Evolutionary conservation across 2,888 invertebrate genomes (phyloP).

Genomic region (Lithophane leautieri): DNA sequence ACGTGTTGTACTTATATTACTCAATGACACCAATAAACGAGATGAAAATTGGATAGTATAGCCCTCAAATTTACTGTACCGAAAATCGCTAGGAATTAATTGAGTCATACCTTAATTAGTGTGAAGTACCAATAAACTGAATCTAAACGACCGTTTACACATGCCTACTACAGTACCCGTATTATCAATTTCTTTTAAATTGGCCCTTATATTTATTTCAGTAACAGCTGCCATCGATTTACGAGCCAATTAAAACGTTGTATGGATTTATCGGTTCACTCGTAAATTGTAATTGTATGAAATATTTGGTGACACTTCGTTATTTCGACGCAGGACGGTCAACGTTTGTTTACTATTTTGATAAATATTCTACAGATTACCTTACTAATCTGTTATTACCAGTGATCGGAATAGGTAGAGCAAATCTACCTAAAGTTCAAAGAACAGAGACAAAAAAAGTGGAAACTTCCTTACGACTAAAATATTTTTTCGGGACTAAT

Average conservation of each 20-base stretch:
- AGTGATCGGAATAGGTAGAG: too few species aligned
- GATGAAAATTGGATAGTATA: constrained; percentile 25
- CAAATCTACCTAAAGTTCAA: too few species aligned
- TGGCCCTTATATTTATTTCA: constrained; percentile 83
- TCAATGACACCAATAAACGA: constrained; percentile 34
- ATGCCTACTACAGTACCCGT: constrained; percentile 74
- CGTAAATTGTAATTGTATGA: constrained; percentile 66
- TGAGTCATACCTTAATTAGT: constrained; percentile 61
- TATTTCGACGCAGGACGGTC: constrained; percentile 24
- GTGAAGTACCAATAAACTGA: constrained; percentile 66
- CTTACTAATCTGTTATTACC: constrained; percentile 22
- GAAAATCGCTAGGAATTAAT: constrained; percentile 43
- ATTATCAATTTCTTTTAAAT: constrained; percentile 84
- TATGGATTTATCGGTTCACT: constrained; percentile 69
- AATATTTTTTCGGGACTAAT: too few species aligned
- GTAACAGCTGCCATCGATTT: constrained; percentile 84
- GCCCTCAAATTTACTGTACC: constrained; percentile 14
- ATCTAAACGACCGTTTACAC: constrained; percentile 70
- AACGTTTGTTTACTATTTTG: constrained; percentile 42
- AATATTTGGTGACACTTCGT: constrained; percentile 59
- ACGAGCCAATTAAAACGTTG: constrained; percentile 83
- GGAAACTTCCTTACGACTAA: too few species aligned
- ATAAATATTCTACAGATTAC: constrained; percentile 16
- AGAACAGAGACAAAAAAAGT: too few species aligned
- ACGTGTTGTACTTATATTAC: constrained; percentile 17